Evolutionary conservation across 2,113 vertebrate genomes (phyloP).

Genomic region (Calidris pugnax): DNA sequence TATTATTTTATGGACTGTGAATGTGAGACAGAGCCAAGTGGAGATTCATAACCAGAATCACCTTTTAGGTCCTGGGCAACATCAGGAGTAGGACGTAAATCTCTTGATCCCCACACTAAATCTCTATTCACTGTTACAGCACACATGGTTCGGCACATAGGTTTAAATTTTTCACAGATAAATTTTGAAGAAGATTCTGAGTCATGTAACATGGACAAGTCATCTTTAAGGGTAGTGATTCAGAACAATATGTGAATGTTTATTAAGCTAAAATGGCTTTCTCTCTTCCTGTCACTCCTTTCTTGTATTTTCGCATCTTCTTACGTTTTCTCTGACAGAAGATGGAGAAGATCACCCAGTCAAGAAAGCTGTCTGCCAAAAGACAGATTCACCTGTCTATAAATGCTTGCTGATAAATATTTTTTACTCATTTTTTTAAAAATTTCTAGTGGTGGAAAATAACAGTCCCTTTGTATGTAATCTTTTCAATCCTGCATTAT

Average conservation of each 20-base stretch:
- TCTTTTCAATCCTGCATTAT: not conserved
- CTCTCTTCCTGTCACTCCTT: not conserved
- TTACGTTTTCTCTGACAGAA: not conserved
- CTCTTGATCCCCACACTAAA: not conserved
- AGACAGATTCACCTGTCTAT: not conserved
- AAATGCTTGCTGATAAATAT: not conserved
- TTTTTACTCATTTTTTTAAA: not conserved
- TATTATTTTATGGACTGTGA: not conserved
- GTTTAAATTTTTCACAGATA: not conserved
- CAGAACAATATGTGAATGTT: not conserved
- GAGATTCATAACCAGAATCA: not conserved
- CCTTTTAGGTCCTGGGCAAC: not conserved
- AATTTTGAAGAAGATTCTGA: not conserved
- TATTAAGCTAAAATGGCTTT: not conserved
- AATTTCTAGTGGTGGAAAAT: not conserved
- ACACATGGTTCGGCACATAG: accelerated
- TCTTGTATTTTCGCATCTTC: not conserved
- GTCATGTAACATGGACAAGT: not conserved
- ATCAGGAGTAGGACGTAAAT: not conserved
- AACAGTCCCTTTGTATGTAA: not conserved
- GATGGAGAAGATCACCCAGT: not conserved
- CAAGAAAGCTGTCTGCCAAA: not conserved
- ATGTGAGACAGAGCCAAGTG: not conserved
- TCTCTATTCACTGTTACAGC: not conserved
- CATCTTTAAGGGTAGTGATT: not conserved